Evolutionary conservation across 2,888 invertebrate species (phyloP), one percentile per base, ranked within the genome.

Genomic region (Plutella xylostella): DNA sequence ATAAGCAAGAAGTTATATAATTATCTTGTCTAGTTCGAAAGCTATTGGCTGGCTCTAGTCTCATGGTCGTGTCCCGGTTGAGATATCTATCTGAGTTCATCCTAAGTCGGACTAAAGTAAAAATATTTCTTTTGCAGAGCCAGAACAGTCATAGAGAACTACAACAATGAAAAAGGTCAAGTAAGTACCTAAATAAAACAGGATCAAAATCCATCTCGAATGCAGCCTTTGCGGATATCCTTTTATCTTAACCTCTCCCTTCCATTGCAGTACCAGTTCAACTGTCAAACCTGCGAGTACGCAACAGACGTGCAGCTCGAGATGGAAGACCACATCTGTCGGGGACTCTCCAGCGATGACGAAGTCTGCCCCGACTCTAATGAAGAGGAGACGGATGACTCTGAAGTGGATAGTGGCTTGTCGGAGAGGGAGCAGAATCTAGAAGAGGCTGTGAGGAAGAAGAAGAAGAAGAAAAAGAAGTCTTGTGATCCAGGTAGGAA

Each of bases 61-160:
- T n/a, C n/a, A n/a, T n/a, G n/a, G n/a, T n/a, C n/a, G n/a, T n/a
- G n/a, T n/a, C n/a, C n/a, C n/a, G n/a, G n/a, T n/a, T n/a, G n/a
- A n/a, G n/a, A n/a, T n/a, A n/a, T n/a, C n/a, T n/a, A n/a, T n/a
- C n/a, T n/a, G n/a, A n/a, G n/a, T n/a, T n/a, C n/a, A n/a, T n/a
- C n/a, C n/a, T n/a, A n/a, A n/a, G n/a, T n/a, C n/a, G n/a, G n/a
- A n/a, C n/a, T n/a, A n/a, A n/a, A n/a, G n/a, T 21, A 4, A 38
- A 14, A 38, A 20, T 22, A 17, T 25, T 17, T 5, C 12, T 21
- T 41, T 75, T 76, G 48, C 66, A 80, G 80, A 53, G 80, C 80
- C 0, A 65, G 59, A 46, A 59, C 52, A 43, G 74, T 75, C 0
- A 72, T 80, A 43, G 67, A 67, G 54, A 68, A 70, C 17, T 70